phyloP scores from a whole-genome alignment of 2,113 vertebrate genomes.

The Okapia johnstoni region DNA sequence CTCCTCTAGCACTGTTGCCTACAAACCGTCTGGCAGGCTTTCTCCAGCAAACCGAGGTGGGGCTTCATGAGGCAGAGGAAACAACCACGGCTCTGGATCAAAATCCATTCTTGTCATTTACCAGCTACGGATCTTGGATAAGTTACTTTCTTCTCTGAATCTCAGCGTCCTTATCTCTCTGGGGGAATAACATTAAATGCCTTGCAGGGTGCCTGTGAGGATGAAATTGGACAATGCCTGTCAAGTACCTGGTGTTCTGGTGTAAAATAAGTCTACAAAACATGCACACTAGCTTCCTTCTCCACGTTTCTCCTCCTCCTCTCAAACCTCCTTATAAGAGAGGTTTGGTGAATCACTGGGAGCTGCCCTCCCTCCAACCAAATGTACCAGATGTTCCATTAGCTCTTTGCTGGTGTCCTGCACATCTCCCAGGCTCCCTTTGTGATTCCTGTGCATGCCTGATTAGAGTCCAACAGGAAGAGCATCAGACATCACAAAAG shows the following conservation, averaged over 20 bases:
- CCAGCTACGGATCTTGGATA: background rate
- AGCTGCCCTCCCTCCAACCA: background rate
- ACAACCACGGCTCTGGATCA: slow-evolving; percentile 12
- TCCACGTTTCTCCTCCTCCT: background rate
- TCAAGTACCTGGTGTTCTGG: background rate
- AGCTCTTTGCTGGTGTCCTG: background rate
- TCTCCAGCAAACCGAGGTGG: background rate
- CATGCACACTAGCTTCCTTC: background rate
- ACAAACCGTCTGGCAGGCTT: background rate
- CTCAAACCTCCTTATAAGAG: background rate
- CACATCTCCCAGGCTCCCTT: background rate
- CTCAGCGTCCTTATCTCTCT: background rate
- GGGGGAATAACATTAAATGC: background rate
- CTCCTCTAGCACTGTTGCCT: background rate
- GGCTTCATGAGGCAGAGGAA: background rate
- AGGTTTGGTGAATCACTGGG: background rate
- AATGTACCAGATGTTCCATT: background rate
- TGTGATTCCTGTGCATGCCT: background rate
- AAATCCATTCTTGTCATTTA: background rate
- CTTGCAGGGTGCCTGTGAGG: background rate
- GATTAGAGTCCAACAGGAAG: background rate
- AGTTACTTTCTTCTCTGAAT: background rate
- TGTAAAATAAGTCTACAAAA: background rate
- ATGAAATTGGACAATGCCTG: background rate
- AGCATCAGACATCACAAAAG: background rate